Evolutionary conservation across 2,113 vertebrate species (phyloP).

Genomic region (Cryptoleucopteryx plumbea): DNA sequence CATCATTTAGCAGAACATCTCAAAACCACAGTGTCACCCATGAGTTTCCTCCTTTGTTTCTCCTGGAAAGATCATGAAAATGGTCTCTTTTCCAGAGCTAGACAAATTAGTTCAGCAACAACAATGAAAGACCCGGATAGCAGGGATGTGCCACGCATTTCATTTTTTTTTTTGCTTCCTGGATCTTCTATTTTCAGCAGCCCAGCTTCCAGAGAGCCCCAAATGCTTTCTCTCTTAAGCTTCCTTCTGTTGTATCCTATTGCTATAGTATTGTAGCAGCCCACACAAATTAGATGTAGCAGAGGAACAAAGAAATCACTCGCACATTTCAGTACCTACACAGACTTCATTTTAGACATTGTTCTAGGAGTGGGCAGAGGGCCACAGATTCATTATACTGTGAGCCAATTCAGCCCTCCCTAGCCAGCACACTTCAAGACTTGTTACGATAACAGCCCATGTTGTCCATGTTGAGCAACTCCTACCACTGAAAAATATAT

Average conservation of each 20-base stretch:
- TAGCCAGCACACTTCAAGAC: neutral
- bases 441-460: neutral
- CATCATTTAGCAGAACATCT: neutral
- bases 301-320: slow-evolving; percentile 17
- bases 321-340: neutral
- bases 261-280: neutral
- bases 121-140: neutral
- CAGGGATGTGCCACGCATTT: neutral
- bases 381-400: neutral
- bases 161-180: neutral
- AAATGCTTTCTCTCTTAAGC: neutral
- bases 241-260: neutral
- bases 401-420: neutral
- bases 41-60: neutral
- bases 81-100: neutral
- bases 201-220: neutral
- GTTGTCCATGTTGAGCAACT: neutral
- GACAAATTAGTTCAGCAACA: neutral
- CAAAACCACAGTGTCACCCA: neutral
- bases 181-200: neutral
- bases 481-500: neutral
- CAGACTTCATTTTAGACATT: neutral
- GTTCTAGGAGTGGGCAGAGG: neutral
- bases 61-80: neutral
- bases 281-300: neutral